A percentile compares a stretch with the other conserved stretches of the same genome.
phyloP scores from a whole-genome alignment of 2,113 vertebrate genomes.

The Prochilodus magdalenae region DNA sequence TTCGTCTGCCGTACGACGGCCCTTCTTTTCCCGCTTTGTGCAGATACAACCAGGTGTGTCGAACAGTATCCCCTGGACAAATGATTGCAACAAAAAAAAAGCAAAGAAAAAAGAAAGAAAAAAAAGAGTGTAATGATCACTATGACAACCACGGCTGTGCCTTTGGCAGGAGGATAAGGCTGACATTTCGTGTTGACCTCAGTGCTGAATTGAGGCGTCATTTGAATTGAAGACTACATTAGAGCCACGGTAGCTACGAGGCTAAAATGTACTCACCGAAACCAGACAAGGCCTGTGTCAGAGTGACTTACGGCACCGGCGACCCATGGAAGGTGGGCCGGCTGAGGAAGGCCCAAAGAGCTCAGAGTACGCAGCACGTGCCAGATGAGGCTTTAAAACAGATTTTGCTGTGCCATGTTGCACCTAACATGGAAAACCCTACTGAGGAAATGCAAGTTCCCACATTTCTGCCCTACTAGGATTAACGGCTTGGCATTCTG shows the following conservation, averaged over 20 bases:
- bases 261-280: slow-evolving; percentile 67
- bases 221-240: slow-evolving; percentile 72
- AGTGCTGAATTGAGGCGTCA: slow-evolving; percentile 75
- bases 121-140: slow-evolving; percentile 76
- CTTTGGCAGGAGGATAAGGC: slow-evolving; percentile 52
- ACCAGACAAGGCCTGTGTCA: slow-evolving; percentile 27
- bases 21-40: slow-evolving; percentile 43
- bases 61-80: slow-evolving; percentile 55
- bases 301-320: slow-evolving; percentile 25
- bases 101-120: slow-evolving; percentile 15
- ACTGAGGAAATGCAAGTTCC: slow-evolving; percentile 75
- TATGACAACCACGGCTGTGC: slow-evolving; percentile 81
- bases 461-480: slow-evolving; percentile 72
- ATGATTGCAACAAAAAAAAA: slow-evolving; percentile 51
- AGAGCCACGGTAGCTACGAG: slow-evolving; percentile 67
- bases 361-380: slow-evolving; percentile 65
- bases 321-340: slow-evolving; percentile 44
- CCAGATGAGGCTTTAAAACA: slow-evolving; percentile 74
- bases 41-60: slow-evolving; percentile 72
- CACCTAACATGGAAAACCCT: slow-evolving; percentile 77
- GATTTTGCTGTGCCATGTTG: slow-evolving; percentile 69
- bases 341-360: neutral
- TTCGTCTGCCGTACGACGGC: neutral
- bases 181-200: slow-evolving; percentile 77
- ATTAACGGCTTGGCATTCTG: slow-evolving; percentile 71